Conservation (phyloP, 2,113 vertebrate species). For the Ameiurus melas region DNA sequence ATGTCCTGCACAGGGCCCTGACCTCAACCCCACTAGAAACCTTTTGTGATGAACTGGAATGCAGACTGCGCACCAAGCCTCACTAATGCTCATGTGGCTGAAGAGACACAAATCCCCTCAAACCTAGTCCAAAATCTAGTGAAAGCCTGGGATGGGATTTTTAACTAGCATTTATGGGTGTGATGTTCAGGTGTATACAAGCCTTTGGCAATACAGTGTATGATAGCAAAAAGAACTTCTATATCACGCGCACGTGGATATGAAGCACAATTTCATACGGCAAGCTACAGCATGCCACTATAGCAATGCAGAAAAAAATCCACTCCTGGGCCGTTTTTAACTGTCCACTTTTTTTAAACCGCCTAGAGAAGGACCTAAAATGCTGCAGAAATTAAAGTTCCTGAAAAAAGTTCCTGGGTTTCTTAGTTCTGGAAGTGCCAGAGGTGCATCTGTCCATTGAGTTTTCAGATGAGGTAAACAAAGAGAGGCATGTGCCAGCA, state of each 20-base stretch:
- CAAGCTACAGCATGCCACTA: background rate
- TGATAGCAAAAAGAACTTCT: background rate
- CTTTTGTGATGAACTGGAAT: background rate
- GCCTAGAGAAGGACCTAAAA: background rate
- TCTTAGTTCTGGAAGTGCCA: background rate
- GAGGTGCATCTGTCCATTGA: background rate
- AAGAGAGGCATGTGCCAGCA: background rate
- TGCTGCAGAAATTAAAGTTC: background rate
- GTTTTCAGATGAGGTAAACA: slow-evolving; percentile 9
- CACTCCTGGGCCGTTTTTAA: background rate
- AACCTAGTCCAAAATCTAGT: background rate
- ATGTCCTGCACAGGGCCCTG: background rate
- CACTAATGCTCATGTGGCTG: background rate
- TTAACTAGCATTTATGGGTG: background rate
- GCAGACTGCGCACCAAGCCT: background rate
- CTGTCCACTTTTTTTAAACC: background rate
- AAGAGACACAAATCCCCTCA: background rate
- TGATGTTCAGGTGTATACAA: background rate
- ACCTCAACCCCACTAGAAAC: background rate
- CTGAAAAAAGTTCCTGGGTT: background rate
- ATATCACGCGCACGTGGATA: background rate
- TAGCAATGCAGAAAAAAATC: background rate
- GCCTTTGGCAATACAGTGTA: background rate
- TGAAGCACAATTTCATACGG: background rate
- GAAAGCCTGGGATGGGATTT: background rate